Conservation (phyloP, 64 coral and sea anemone genomes). For the Montipora efflorescens region DNA sequence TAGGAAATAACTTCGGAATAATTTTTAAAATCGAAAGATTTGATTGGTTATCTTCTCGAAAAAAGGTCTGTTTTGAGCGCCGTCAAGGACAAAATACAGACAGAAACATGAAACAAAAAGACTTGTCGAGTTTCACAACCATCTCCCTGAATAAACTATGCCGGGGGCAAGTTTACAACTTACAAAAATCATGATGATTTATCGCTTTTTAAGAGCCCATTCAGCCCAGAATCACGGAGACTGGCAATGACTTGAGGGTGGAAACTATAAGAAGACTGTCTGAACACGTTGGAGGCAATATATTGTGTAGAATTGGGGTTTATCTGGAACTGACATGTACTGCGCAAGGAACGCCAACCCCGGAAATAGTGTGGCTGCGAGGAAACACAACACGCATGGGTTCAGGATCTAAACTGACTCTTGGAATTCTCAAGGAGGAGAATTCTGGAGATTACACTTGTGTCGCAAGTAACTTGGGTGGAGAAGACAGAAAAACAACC, state of each 20-base stretch:
- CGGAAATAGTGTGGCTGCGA: conserved; percentile 52
- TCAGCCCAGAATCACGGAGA: neutral
- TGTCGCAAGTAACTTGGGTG: conserved; percentile 68
- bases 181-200: neutral
- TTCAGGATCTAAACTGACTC: neutral
- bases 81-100: too few species aligned
- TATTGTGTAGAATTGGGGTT: conserved; percentile 34
- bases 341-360: conserved; percentile 37
- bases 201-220: conserved; percentile 12
- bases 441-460: conserved; percentile 80
- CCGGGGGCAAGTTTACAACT: too few species aligned
- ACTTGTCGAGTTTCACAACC: too few species aligned
- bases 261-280: conserved; percentile 3
- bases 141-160: too few species aligned
- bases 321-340: conserved; percentile 44
- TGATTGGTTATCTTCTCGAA: too few species aligned
- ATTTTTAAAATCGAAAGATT: too few species aligned
- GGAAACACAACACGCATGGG: conserved; percentile 33
- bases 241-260: conserved; percentile 14
- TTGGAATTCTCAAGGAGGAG: conserved; percentile 36
- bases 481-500: conserved; percentile 63
- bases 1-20: too few species aligned
- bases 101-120: too few species aligned
- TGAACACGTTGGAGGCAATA: conserved; percentile 30
- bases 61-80: too few species aligned